Evolutionary conservation across 2,797 vertebrate species (phyloP).

Genomic region (Neomorphus geoffroyi): DNA sequence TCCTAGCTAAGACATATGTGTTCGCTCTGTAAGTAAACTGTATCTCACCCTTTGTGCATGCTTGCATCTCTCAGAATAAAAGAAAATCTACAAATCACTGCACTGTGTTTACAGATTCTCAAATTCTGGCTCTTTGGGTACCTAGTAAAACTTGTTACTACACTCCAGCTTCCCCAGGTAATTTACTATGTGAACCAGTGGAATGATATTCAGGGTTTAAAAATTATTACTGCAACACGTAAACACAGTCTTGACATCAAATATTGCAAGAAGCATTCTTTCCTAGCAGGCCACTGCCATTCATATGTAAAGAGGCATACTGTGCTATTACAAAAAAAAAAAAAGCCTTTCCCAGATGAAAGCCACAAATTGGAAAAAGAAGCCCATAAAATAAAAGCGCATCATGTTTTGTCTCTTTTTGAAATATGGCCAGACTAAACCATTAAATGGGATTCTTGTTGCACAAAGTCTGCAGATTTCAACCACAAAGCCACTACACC

Average conservation of each 20-base stretch:
- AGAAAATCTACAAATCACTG: neutral
- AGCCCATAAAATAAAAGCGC: slow-evolving; percentile 53
- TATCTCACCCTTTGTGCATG: neutral
- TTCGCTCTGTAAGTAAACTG: neutral
- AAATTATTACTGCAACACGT: neutral
- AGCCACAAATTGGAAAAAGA: slow-evolving; percentile 40
- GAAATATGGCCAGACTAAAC: slow-evolving; percentile 68
- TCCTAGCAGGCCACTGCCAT: neutral
- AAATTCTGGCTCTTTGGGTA: neutral
- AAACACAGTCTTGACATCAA: neutral
- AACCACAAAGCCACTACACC: slow-evolving; percentile 57
- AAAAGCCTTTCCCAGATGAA: neutral
- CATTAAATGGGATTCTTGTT: slow-evolving; percentile 73
- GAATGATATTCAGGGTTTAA: neutral
- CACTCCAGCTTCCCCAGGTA: neutral
- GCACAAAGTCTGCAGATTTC: slow-evolving; percentile 73
- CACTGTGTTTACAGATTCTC: neutral
- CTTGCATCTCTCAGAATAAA: neutral
- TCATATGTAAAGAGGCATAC: neutral
- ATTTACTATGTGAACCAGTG: neutral
- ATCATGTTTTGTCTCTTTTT: slow-evolving; percentile 67
- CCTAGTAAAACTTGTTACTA: neutral
- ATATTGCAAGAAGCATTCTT: neutral
- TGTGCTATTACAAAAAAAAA: neutral
- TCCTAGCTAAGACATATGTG: neutral